Percentiles rank a stretch among this genome's conserved stretches.
Conservation (phyloP, 2,888 invertebrate species). For the Agrochola lota region DNA sequence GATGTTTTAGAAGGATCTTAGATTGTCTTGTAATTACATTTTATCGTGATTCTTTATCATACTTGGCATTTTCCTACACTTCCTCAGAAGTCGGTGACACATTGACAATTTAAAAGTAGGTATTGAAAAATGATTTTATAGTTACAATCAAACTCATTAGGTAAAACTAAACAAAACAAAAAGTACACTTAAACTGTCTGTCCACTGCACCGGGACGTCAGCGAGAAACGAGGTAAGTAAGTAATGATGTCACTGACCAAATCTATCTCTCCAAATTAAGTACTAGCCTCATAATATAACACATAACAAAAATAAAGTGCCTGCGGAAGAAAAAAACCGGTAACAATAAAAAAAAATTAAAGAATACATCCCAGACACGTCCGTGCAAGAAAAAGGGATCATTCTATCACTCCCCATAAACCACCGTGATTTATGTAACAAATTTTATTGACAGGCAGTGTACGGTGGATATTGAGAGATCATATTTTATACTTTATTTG, state of each 20-base stretch:
- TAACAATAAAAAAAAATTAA: conserved; percentile 6
- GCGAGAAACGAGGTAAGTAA: too few species aligned
- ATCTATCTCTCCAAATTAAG: too few species aligned
- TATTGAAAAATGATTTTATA: not conserved
- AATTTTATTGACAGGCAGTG: conserved; percentile 73
- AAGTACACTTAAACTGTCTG: not conserved
- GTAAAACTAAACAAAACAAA: too few species aligned
- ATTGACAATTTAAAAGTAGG: conserved; percentile 5
- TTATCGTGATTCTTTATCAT: not conserved
- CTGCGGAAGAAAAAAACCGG: not conserved
- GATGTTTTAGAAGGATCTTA: conserved; percentile 48
- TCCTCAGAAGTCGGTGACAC: not conserved
- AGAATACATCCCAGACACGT: conserved; percentile 59
- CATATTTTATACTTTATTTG: conserved; percentile 77
- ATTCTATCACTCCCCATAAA: conserved; percentile 70
- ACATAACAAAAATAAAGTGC: not conserved
- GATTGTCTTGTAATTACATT: conserved; percentile 50
- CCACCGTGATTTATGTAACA: conserved; percentile 71
- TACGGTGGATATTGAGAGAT: conserved; percentile 70
- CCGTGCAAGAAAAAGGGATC: conserved; percentile 64
- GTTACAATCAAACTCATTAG: not conserved
- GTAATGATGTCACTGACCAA: too few species aligned
- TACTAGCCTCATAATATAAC: too few species aligned
- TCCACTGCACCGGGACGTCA: too few species aligned
- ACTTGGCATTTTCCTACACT: not conserved